Evolutionary conservation across 1,140 invertebrate species (phyloP).

Genomic region (Anoplolepis gracilipes): DNA sequence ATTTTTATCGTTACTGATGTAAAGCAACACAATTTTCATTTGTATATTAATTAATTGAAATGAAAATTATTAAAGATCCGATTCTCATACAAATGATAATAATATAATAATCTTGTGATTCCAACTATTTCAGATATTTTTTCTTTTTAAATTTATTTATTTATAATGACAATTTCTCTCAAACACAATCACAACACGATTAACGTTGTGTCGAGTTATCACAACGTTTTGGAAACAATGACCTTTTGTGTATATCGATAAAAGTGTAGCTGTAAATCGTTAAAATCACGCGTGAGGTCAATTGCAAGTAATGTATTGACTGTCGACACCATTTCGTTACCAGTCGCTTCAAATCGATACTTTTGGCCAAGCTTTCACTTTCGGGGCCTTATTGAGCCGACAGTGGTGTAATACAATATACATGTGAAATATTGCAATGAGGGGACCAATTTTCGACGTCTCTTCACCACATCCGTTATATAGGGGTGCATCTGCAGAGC

Average conservation of each 20-base stretch:
- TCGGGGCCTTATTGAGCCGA: conserved; percentile 48
- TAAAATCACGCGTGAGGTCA: conserved; percentile 11
- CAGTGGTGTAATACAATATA: conserved; percentile 72
- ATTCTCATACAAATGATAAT: background rate
- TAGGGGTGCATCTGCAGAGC: conserved; percentile 73
- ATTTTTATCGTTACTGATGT: background rate
- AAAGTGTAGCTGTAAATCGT: background rate
- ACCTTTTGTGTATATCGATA: background rate
- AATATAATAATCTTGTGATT: background rate
- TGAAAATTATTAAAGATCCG: background rate
- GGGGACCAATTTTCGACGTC: conserved; percentile 68
- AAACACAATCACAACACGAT: background rate
- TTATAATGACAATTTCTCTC: background rate
- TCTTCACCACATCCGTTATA: conserved; percentile 43
- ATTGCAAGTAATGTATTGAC: conserved; percentile 22
- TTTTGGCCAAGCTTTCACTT: background rate
- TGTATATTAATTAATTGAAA: background rate
- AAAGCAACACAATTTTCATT: background rate
- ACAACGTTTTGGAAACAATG: background rate
- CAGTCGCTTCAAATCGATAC: conserved; percentile 59
- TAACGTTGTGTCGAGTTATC: background rate
- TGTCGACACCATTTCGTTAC: conserved; percentile 47
- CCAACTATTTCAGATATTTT: background rate
- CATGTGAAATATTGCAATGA: conserved; percentile 70
- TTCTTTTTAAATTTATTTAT: background rate